A percentile compares a stretch with the other conserved stretches of the same genome.
Evolutionary conservation across 1,140 invertebrate genomes (phyloP).

Genomic region (Catajapyx aquilonaris): DNA sequence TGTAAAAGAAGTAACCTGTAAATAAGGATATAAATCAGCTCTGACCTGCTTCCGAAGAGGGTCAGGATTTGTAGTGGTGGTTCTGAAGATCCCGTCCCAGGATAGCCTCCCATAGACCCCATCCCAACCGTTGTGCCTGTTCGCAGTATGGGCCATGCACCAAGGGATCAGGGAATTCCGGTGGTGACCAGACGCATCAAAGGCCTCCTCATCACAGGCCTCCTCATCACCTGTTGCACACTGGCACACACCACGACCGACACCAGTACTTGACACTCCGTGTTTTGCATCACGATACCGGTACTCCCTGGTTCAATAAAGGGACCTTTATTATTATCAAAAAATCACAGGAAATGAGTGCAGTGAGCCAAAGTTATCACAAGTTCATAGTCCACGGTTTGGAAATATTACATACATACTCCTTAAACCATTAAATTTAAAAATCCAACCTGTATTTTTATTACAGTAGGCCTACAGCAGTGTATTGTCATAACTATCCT

Average conservation of each 20-base stretch:
- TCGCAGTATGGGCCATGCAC: conserved; percentile 73
- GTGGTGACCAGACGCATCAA: conserved; percentile 51
- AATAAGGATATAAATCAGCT: no score
- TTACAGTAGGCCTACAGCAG: no score
- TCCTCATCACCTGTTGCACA: conserved; percentile 40
- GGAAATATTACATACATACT: no score
- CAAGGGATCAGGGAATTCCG: conserved; percentile 72
- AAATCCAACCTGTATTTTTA: no score
- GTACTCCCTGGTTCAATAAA: conserved; percentile 30
- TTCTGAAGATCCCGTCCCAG: conserved; percentile 70
- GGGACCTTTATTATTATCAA: no score
- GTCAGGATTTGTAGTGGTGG: conserved; percentile 72
- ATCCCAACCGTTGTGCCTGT: conserved; percentile 70
- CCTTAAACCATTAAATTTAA: no score
- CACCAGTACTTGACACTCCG: conserved; percentile 31
- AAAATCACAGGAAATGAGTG: no score
- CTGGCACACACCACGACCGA: conserved; percentile 51
- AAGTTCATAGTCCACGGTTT: no score
- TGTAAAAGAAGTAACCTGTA: no score
- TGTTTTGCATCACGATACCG: conserved; percentile 46
- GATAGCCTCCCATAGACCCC: conserved; percentile 50
- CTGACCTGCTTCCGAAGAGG: conserved; percentile 78
- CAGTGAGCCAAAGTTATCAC: no score
- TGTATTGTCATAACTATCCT: no score
- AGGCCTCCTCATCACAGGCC: conserved; percentile 46